Conservation (phyloP, 2,797 vertebrate genomes). For the Hyperoplus immaculatus region DNA sequence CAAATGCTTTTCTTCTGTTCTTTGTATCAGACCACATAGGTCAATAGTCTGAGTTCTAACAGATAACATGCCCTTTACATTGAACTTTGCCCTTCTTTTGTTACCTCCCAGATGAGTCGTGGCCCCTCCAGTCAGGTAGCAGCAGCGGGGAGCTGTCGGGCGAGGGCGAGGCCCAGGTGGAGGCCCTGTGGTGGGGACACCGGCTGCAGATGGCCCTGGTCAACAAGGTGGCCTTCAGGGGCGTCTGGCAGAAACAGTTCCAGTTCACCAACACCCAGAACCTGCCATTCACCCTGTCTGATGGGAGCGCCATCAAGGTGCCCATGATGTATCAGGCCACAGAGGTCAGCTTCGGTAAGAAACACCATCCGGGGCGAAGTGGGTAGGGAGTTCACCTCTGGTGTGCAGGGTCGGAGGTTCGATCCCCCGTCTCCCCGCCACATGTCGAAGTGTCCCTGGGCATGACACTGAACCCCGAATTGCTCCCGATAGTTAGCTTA, state of each 20-base stretch:
- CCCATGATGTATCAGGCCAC: constrained; percentile 92
- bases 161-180: constrained; percentile 71
- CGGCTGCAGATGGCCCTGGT: constrained; percentile 86
- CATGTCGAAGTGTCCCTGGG: too few relatives aligned
- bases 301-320: constrained; percentile 87
- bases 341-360: constrained; percentile 91
- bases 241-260: constrained; percentile 91
- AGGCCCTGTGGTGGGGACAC: constrained; percentile 41
- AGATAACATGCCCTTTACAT: background rate
- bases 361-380: rapidly evolving
- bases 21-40: background rate
- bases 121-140: constrained; percentile 40
- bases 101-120: constrained; percentile 70
- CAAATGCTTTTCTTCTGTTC: background rate
- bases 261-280: constrained; percentile 87
- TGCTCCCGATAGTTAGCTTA: too few relatives aligned
- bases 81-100: background rate
- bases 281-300: constrained; percentile 87
- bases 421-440: too few relatives aligned
- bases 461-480: too few relatives aligned
- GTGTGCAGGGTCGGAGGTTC: too few relatives aligned
- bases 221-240: constrained; percentile 90
- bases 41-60: background rate
- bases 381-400: too few relatives aligned
- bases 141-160: constrained; percentile 71